A percentile compares a stretch with the other conserved stretches of the same genome.
These are phyloP conservation scores for Stegostoma tigrinum DNA, from an alignment of 2,113 vertebrate genomes.

Conservation along the genomic window DNA sequence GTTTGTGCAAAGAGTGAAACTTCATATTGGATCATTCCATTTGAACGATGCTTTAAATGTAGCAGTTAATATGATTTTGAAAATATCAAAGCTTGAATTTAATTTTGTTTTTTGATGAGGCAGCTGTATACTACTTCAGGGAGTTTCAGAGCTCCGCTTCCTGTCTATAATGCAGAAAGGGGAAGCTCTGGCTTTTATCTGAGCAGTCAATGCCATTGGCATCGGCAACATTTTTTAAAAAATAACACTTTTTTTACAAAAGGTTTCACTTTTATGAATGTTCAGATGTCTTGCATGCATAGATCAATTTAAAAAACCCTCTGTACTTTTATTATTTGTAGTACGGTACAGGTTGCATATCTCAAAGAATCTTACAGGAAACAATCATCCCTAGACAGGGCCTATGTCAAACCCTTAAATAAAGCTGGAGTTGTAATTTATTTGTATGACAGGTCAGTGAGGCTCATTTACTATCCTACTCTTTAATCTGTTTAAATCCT, in stretches of 20 bases:
- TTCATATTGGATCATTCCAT: conserved; percentile 32
- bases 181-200: conserved; percentile 30
- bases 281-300: conserved; percentile 26
- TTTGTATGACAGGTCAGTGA: not conserved
- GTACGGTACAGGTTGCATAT: not conserved
- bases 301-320: conserved; percentile 21
- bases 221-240: conserved; percentile 33
- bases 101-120: conserved; percentile 28
- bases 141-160: conserved; percentile 23
- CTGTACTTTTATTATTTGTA: conserved; percentile 20
- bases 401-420: not conserved
- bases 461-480: conserved; percentile 23
- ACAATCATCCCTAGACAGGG: not conserved
- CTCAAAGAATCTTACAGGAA: conserved; percentile 12
- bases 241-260: conserved; percentile 33
- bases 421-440: conserved; percentile 22
- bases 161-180: conserved; percentile 31
- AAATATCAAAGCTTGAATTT: conserved; percentile 14
- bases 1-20: not conserved
- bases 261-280: conserved; percentile 33
- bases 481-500: conserved; percentile 13
- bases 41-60: conserved; percentile 25
- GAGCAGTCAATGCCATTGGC: conserved; percentile 30
- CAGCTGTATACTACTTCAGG: conserved; percentile 35
- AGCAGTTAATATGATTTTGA: conserved; percentile 26